These are phyloP conservation scores for Zaprionus lineosus DNA, from an alignment of 2,888 invertebrate species.

Conservation along the genomic window DNA sequence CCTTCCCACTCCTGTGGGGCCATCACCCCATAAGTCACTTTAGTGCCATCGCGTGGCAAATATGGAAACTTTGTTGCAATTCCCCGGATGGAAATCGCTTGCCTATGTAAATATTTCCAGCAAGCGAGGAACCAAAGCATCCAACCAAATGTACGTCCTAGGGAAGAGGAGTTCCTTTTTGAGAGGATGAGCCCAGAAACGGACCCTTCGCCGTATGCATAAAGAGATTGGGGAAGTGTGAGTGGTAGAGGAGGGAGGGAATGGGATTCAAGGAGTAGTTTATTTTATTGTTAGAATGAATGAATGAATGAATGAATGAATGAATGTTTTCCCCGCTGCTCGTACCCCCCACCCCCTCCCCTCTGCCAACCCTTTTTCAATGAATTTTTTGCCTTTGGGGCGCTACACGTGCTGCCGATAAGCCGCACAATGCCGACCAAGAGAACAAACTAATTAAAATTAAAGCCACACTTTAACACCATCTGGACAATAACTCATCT, in stretches of 20 bases:
- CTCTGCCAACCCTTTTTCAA: conserved; percentile 3
- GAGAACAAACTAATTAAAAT: conserved; percentile 70
- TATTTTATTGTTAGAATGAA: conserved; percentile 21
- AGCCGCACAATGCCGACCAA: conserved; percentile 33
- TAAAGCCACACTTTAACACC: conserved; percentile 62
- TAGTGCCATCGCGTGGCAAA: conserved; percentile 22
- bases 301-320: too few relatives aligned
- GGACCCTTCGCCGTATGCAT: conserved; percentile 16
- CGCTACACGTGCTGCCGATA: conserved; percentile 16
- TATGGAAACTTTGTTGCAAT: conserved; percentile 58
- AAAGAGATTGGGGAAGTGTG: conserved; percentile 19
- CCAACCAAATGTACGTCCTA: conserved; percentile 9
- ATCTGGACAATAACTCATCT: conserved; percentile 59
- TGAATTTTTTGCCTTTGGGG: not conserved
- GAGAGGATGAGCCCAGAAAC: conserved; percentile 12
- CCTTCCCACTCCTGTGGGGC: too few relatives aligned
- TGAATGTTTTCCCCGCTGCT: not conserved
- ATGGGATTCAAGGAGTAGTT: conserved; percentile 37
- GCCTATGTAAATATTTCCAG: conserved; percentile 64
- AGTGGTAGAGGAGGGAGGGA: conserved; percentile 17
- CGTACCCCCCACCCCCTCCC: too few relatives aligned
- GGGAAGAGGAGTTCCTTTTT: conserved; percentile 26
- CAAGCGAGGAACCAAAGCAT: conserved; percentile 29
- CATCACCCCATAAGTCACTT: not conserved
- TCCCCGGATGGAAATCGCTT: conserved; percentile 48